Percentiles rank a stretch among this genome's conserved stretches.
Conservation (phyloP, 1,140 invertebrate genomes). For the Diorhabda sublineata region DNA sequence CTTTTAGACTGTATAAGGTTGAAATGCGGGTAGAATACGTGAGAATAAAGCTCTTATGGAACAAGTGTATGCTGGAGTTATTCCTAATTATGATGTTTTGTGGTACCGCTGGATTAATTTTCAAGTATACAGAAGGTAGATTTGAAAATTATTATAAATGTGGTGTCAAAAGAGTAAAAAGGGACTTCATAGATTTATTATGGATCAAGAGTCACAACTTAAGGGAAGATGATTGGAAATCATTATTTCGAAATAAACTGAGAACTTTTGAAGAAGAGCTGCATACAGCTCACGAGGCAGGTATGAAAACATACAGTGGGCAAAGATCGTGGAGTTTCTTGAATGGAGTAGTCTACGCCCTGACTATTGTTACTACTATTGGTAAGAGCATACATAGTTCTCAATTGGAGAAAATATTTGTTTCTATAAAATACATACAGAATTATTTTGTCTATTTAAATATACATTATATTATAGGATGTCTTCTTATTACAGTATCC, state of each 20-base stretch:
- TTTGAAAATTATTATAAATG: conserved; percentile 85
- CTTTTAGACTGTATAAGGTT: conserved; percentile 56
- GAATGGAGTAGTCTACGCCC: conserved; percentile 86
- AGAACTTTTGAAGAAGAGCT: conserved; percentile 84
- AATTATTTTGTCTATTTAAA: too few relatives aligned
- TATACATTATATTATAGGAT: too few relatives aligned
- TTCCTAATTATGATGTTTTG: conserved; percentile 66
- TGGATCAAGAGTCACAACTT: conserved; percentile 76
- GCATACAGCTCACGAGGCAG: conserved; percentile 75
- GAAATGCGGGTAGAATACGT: conserved; percentile 56
- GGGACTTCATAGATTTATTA: conserved; percentile 76
- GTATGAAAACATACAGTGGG: conserved; percentile 74
- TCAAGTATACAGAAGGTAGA: conserved; percentile 73
- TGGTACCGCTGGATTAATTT: conserved; percentile 72
- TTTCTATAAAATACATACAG: too few relatives aligned
- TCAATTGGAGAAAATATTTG: too few relatives aligned
- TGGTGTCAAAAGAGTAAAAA: conserved; percentile 77
- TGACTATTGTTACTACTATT: conserved; percentile 91
- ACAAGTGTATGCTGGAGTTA: conserved; percentile 63
- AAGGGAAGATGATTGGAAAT: conserved; percentile 84
- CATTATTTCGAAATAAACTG: conserved; percentile 70
- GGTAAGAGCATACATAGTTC: conserved; percentile 58
- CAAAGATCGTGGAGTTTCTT: conserved; percentile 87
- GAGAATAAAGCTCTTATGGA: conserved; percentile 55
- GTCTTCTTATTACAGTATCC: too few relatives aligned